Conservation (phyloP, 2,113 vertebrate species). For the Neogale vison region DNA sequence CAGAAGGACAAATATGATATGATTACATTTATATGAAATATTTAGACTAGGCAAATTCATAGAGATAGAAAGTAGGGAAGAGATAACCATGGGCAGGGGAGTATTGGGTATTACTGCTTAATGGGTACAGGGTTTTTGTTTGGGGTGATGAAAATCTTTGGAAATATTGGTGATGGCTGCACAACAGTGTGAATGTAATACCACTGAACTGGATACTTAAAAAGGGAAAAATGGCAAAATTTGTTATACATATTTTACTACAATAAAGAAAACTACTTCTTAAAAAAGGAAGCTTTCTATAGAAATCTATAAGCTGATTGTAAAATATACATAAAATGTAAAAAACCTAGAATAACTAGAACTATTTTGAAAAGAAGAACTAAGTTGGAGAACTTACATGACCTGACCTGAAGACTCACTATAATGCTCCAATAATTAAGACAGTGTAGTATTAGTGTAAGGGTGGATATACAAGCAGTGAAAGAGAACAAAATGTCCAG, state of each 20-base stretch:
- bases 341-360: not conserved
- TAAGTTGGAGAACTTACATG: not conserved
- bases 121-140: not conserved
- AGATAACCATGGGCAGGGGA: not conserved
- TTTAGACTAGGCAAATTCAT: not conserved
- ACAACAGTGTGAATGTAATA: not conserved
- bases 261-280: not conserved
- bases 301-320: not conserved
- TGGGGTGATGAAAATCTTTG: not conserved
- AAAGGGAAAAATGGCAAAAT: slow-evolving; percentile 1
- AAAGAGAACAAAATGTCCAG: not conserved
- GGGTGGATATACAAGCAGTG: not conserved
- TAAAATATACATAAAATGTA: slow-evolving; percentile 24
- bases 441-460: not conserved
- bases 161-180: not conserved
- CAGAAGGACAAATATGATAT: not conserved
- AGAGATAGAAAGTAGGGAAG: not conserved
- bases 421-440: not conserved
- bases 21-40: not conserved
- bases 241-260: not conserved
- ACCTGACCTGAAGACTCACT: not conserved
- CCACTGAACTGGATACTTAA: not conserved
- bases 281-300: not conserved
- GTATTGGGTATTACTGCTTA: not conserved
- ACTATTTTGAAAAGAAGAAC: slow-evolving; percentile 18